Evolutionary conservation across 2,888 invertebrate species (phyloP), one percentile per base, ranked within the genome.

Genomic region (Geotrupes spiniger): DNA sequence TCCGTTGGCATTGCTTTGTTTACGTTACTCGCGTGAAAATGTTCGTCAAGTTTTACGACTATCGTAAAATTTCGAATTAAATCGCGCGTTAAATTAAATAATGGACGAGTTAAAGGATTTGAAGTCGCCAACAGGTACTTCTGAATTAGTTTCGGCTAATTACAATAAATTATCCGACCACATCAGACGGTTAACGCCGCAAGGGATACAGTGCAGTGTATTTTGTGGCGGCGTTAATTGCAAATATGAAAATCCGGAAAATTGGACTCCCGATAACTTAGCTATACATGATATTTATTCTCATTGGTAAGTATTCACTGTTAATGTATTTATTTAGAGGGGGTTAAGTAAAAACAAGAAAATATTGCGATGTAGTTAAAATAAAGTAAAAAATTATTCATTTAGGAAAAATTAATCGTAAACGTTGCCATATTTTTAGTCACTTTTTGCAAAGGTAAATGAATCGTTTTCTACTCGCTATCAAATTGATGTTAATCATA

Each of bases 171-270:
- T 76, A 62, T 75, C 73, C 2, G 82, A 83, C 65, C 72, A 76
- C 5, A 67, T 85, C 27, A 77, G 86, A 27, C 78, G 78, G 41
- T 73, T 77, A 52, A 79, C 90, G 0, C 88, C 90, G 0, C 77
- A 83, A 1, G 82, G 82, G 5, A 76, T 87, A 47, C 85, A 87
- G 65, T 92, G 92, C 66, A 84, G 86, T 27, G 78, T 92, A 59
- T 91, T 92, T 74, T 92, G 92, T 71, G 90, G 91, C 1, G 92
- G 92, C 0, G 75, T 81, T 27, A 78, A 84, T 50, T 93, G 92
- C 74, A 87, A 85, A 67, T 92, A 92, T 72, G 90, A 90, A 68
- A 79, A 77, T 57, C 78, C 83, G 0, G 79, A 81, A 46, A 78
- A 79, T 47, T 82, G 81, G 79, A 72, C 77, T 54, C 72, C 77